Percentiles rank a stretch among this genome's conserved stretches.
These are phyloP conservation scores for Gallinago paraguaiae DNA, from an alignment of 2,113 vertebrate species.

Conservation along the genomic window DNA sequence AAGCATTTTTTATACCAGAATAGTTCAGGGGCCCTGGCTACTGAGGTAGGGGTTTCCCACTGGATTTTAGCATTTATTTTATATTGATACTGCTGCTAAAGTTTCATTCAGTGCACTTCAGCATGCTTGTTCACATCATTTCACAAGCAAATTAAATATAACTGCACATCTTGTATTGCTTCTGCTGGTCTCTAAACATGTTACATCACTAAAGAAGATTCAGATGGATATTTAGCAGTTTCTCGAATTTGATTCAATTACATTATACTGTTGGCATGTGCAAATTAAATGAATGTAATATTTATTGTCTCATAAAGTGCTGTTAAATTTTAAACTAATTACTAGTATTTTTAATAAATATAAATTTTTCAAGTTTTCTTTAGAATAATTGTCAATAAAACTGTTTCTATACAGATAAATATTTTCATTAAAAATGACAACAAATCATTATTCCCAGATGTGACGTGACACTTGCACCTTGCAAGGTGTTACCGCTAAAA, in stretches of 20 bases:
- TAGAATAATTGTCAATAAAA: neutral
- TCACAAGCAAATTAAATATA: neutral
- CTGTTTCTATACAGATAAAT: neutral
- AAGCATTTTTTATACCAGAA: neutral
- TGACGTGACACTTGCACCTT: neutral
- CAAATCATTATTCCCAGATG: neutral
- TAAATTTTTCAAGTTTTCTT: neutral
- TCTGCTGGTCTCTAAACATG: neutral
- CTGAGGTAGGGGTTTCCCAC: neutral
- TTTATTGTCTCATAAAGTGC: neutral
- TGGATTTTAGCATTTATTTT: neutral
- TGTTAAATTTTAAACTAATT: neutral
- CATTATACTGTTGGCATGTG: neutral
- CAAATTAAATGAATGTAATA: neutral
- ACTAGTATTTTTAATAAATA: neutral
- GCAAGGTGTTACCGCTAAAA: neutral
- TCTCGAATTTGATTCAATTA: neutral
- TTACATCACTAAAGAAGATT: neutral
- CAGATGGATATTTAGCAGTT: neutral
- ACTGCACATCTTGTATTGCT: neutral
- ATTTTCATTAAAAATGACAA: constrained; percentile 3
- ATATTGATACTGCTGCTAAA: neutral
- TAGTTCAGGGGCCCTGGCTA: neutral
- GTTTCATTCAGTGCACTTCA: neutral
- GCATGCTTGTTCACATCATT: neutral